These are phyloP conservation scores for Nipponacmea schrenckii DNA, from an alignment of 2,888 invertebrate genomes.

Conservation along the genomic window DNA sequence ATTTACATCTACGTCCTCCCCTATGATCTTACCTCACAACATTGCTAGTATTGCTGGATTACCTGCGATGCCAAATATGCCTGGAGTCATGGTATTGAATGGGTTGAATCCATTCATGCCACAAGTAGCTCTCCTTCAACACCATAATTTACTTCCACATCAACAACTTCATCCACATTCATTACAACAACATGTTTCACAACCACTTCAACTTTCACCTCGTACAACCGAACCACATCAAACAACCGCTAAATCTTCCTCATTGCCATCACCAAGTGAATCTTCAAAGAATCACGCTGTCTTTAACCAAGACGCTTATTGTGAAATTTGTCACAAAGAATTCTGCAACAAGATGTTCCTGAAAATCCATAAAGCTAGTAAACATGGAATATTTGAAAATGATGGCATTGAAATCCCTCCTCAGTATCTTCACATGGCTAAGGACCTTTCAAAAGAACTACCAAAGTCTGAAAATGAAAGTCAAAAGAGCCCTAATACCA, in stretches of 20 bases:
- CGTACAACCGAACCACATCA: constrained; percentile 30
- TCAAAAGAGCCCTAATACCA: constrained; percentile 7
- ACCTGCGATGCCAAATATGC: constrained; percentile 49
- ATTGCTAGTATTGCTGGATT: constrained; percentile 57
- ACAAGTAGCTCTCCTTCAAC: constrained; percentile 60
- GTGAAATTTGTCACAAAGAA: constrained; percentile 83
- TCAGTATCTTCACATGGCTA: constrained; percentile 24
- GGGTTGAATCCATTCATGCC: constrained; percentile 66
- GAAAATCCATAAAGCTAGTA: constrained; percentile 66
- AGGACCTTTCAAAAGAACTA: constrained; percentile 11
- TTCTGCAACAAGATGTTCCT: constrained; percentile 66
- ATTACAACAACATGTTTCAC: constrained; percentile 43
- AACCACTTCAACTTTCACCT: constrained; percentile 45
- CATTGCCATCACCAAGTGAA: constrained; percentile 25
- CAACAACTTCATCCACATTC: constrained; percentile 49
- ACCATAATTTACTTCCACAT: constrained; percentile 49
- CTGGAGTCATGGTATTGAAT: constrained; percentile 62
- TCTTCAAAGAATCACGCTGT: constrained; percentile 41
- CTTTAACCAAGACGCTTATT: constrained; percentile 82
- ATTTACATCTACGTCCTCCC: constrained; percentile 46
- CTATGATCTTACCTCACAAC: constrained; percentile 55
- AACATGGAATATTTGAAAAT: constrained; percentile 61
- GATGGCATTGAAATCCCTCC: constrained; percentile 38
- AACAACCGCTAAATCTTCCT: constrained; percentile 26
- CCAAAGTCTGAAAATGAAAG: not conserved